Evolutionary conservation across 2,888 invertebrate genomes (phyloP), one percentile per base, ranked within the genome.

Genomic region (Caenorhabditis sp.): DNA sequence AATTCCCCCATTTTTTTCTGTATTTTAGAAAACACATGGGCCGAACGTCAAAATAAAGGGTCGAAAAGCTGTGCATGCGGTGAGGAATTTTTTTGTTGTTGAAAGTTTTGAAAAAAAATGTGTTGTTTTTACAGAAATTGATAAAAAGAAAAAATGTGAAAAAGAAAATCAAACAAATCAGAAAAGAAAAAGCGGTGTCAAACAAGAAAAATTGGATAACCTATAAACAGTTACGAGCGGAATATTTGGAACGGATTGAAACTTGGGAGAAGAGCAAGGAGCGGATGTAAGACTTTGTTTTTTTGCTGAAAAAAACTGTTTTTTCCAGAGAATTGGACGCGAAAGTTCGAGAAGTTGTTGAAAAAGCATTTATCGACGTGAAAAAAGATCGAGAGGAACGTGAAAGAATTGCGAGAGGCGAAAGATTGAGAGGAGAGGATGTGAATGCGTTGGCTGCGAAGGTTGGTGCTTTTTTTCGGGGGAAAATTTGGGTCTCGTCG

Each of bases 341-440:
- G 8, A 54, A 54, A 12, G 59, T 69, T 2, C 58, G 66, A 6
- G 49, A 37, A 6, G 26, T 59, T 6, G 43, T 66, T 6, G 73
- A 73, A 49, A 31, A 58, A 21, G 58, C 54, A 23, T 73, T 68
- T 27, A 68, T 69, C 1, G 73, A 73, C n/a, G 54, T 66, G 8
- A 69, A 66, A 58, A 73, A 69, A 21, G 73, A 73, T 3, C 53
- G 73, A n/a, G 73, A 73, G 19, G 73, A 73, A 27, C 61, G 58
- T 8, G 73, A 73, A 62, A 58, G 73, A 49, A 53, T 55, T 49
- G 69, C 53, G 10, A 67, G 73, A 12, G 66, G 61, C 1, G 73
- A 73, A 26, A 26, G 69, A 10, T 62, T 69, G 5, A 58, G 69
- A 0, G 73, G 69, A 12, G 73, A 73, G 1, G 73, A 73, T 21